Conservation (phyloP, 2,888 invertebrate species). For the Phaedon cochleariae region DNA sequence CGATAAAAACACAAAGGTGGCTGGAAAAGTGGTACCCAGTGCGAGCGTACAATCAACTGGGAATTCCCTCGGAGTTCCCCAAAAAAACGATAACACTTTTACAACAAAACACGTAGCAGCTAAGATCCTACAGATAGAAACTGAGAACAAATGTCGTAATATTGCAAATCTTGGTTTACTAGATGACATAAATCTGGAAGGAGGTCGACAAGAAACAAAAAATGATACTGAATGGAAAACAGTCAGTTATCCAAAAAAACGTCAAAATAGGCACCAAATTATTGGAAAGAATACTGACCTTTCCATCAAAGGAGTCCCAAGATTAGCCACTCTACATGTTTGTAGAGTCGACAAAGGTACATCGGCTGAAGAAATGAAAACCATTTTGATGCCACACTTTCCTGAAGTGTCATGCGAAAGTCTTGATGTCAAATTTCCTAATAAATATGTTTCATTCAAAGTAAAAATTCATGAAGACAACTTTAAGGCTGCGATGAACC, state of each 20-base stretch:
- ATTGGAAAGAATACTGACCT: background rate
- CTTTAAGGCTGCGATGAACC: background rate
- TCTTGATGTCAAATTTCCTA: background rate
- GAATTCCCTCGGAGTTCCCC: background rate
- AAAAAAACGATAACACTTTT: background rate
- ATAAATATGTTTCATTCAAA: constrained; percentile 1
- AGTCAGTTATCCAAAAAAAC: background rate
- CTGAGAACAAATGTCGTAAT: background rate
- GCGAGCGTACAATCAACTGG: background rate
- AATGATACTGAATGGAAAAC: background rate
- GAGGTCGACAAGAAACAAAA: background rate
- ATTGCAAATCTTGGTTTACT: background rate
- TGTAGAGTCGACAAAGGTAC: background rate
- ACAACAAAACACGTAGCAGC: background rate
- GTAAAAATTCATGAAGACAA: background rate
- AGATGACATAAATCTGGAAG: background rate
- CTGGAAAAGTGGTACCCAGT: background rate
- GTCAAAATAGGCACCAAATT: background rate
- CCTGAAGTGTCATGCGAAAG: background rate
- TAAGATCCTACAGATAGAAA: background rate
- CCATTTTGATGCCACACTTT: background rate
- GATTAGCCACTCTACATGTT: background rate
- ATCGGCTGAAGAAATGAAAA: background rate
- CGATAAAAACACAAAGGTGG: background rate
- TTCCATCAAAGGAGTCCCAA: background rate